Conservation (phyloP, 1,140 invertebrate species). For the Orchestia grillus region DNA sequence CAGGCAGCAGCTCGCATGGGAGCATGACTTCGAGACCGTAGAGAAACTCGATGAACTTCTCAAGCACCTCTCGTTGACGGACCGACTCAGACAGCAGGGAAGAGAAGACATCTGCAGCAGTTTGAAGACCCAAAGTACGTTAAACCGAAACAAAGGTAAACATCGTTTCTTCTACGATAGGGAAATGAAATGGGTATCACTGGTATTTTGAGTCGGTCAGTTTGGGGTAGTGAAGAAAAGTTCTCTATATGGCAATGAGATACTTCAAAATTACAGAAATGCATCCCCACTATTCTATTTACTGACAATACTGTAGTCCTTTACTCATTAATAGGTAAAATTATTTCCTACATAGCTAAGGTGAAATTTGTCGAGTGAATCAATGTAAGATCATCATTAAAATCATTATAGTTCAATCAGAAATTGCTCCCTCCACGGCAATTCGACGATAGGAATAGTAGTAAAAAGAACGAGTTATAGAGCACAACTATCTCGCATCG, state of each 20-base stretch:
- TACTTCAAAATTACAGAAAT: neutral
- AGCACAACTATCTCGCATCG: too few relatives aligned
- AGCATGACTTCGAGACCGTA: neutral
- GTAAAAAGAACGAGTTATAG: too few relatives aligned
- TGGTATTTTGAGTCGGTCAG: neutral
- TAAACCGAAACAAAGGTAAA: neutral
- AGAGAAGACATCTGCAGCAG: neutral
- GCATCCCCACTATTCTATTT: neutral
- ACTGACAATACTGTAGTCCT: neutral
- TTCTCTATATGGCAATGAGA: neutral
- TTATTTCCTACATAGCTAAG: too few relatives aligned
- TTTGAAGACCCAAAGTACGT: neutral
- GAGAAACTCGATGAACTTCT: conserved; percentile 3
- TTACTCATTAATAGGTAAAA: too few relatives aligned
- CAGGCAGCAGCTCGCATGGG: neutral
- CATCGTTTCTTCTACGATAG: neutral
- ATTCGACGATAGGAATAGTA: too few relatives aligned
- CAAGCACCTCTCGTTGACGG: neutral
- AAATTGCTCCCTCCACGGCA: too few relatives aligned
- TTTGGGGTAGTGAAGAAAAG: neutral
- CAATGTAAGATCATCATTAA: too few relatives aligned
- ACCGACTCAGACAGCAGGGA: neutral
- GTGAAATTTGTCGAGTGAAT: too few relatives aligned
- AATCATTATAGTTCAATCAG: too few relatives aligned
- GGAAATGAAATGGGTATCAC: neutral